Conservation (phyloP, 2,888 invertebrate genomes). For the Hirtodrosophila trivittata region DNA sequence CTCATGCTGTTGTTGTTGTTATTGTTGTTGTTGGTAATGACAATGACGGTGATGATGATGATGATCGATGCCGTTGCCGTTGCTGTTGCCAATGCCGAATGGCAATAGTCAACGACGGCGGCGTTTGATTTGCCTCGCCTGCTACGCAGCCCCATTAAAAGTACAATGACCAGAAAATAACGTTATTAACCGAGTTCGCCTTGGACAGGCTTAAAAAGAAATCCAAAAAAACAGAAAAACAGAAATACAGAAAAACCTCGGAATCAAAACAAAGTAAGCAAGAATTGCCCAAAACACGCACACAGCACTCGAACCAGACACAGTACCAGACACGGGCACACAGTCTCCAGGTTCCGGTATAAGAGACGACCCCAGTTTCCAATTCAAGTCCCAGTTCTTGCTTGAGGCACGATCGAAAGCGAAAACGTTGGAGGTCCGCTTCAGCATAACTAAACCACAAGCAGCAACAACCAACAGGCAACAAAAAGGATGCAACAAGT, state of each 20-base stretch:
- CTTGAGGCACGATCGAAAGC: constrained; percentile 68
- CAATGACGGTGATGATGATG: constrained; percentile 6
- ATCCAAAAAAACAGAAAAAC: neutral
- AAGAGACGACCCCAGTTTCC: constrained; percentile 18
- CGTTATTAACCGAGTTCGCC: constrained; percentile 71
- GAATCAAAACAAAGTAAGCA: constrained; percentile 77
- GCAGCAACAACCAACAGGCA: constrained; percentile 17
- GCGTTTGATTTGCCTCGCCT: constrained; percentile 67
- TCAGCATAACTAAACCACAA: constrained; percentile 49
- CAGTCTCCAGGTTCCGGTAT: constrained; percentile 16
- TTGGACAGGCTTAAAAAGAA: constrained; percentile 35
- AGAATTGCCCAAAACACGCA: constrained; percentile 60
- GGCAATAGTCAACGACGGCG: constrained; percentile 55
- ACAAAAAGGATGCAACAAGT: neutral
- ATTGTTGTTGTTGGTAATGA: neutral
- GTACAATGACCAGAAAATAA: constrained; percentile 81
- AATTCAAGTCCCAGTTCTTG: constrained; percentile 28
- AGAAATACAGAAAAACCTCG: constrained; percentile 42
- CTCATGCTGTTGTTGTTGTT: neutral
- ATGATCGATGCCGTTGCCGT: constrained; percentile 31
- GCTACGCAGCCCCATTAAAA: constrained; percentile 76
- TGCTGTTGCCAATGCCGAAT: constrained; percentile 37
- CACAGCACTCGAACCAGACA: constrained; percentile 16
- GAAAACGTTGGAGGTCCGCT: constrained; percentile 72
- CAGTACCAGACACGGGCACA: constrained; percentile 14